Evolutionary conservation across 2,113 vertebrate species (phyloP).

Genomic region (Epinephelus moara): DNA sequence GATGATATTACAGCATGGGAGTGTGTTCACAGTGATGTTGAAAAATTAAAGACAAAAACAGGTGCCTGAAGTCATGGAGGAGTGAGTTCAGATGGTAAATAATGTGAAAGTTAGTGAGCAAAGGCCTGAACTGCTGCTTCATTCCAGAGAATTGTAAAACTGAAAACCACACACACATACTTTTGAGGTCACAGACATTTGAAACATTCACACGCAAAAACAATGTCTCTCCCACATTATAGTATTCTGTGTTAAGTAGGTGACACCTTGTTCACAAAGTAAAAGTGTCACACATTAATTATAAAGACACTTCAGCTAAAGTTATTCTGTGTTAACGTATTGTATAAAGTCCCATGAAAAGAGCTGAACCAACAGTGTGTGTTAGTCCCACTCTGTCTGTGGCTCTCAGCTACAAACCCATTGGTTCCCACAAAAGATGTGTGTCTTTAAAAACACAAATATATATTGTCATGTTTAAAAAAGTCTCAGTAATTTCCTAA

Average conservation of each 20-base stretch:
- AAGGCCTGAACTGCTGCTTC: background rate
- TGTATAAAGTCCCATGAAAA: background rate
- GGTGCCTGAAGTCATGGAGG: constrained; percentile 23
- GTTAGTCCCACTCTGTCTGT: background rate
- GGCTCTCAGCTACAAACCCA: background rate
- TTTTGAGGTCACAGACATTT: background rate
- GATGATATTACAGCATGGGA: constrained; percentile 53
- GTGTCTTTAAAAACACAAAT: background rate
- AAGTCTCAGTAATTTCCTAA: background rate
- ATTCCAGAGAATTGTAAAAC: too few relatives aligned
- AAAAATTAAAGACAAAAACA: constrained; percentile 65
- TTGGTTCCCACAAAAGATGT: background rate
- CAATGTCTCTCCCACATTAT: background rate
- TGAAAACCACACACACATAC: too few relatives aligned
- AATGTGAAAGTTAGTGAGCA: background rate
- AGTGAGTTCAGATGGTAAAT: constrained; percentile 36
- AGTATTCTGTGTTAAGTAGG: background rate
- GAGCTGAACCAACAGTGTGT: background rate
- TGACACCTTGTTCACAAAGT: background rate
- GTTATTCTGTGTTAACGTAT: background rate
- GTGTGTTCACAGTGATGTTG: constrained; percentile 7
- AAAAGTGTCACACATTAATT: background rate
- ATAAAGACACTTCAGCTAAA: background rate
- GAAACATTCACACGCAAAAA: background rate
- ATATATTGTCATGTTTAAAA: background rate